Evolutionary conservation across 2,888 invertebrate genomes (phyloP).

Genomic region (Phaedon cochleariae): DNA sequence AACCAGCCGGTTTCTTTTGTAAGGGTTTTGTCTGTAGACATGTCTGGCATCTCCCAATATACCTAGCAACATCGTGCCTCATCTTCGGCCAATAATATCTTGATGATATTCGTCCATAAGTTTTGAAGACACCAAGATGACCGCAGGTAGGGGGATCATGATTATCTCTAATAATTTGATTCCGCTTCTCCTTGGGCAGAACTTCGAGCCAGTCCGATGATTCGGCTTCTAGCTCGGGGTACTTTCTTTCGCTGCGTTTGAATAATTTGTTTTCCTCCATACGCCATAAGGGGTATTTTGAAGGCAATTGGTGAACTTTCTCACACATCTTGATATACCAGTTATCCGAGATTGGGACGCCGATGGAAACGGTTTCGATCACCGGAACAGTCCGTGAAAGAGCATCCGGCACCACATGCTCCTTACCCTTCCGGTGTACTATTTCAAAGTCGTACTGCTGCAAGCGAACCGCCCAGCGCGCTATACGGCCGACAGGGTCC

Average conservation of each 20-base stretch:
- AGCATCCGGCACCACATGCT: conserved; percentile 29
- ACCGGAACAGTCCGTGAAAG: conserved; percentile 29
- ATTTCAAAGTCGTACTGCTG: conserved; percentile 32
- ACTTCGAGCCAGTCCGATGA: conserved; percentile 32
- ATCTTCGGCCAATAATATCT: conserved; percentile 44
- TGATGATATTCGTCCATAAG: conserved; percentile 23
- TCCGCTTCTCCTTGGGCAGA: conserved; percentile 28
- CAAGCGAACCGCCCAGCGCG: conserved; percentile 37
- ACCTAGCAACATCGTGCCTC: conserved; percentile 35
- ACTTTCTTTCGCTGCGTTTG: too few species aligned
- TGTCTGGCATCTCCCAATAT: conserved; percentile 34
- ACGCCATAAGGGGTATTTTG: conserved; percentile 30
- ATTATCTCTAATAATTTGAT: conserved; percentile 7
- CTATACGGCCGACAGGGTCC: too few species aligned
- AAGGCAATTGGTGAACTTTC: conserved; percentile 20
- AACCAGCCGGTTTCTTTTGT: conserved; percentile 35
- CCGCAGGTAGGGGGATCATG: conserved; percentile 37
- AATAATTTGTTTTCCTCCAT: neutral
- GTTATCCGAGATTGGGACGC: conserved; percentile 4
- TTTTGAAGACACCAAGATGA: conserved; percentile 42
- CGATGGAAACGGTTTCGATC: neutral
- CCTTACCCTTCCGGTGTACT: conserved; percentile 9
- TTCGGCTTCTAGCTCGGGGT: neutral
- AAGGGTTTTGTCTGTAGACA: conserved; percentile 39
- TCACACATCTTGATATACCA: conserved; percentile 36